These are phyloP conservation scores for Harpegnathos saltator DNA, from an alignment of 1,140 invertebrate species.

Conservation along the genomic window DNA sequence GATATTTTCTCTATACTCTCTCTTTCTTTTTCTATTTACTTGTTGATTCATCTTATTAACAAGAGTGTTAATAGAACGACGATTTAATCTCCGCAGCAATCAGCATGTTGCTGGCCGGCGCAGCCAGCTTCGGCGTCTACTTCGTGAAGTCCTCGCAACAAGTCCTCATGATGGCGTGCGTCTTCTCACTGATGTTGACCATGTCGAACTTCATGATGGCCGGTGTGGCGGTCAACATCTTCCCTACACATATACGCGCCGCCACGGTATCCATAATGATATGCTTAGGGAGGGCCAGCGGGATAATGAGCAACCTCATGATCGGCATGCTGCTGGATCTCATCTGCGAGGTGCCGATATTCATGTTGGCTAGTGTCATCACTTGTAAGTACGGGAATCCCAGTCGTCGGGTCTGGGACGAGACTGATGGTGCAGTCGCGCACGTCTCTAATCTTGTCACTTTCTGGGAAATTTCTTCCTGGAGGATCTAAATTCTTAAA, in stretches of 20 bases:
- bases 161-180: slow-evolving; percentile 85
- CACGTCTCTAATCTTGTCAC: too few species aligned
- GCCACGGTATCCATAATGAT: slow-evolving; percentile 86
- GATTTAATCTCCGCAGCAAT: slow-evolving; percentile 78
- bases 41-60: too few species aligned
- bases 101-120: slow-evolving; percentile 85
- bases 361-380: slow-evolving; percentile 83
- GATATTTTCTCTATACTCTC: too few species aligned
- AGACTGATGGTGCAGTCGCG: too few species aligned
- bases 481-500: too few species aligned
- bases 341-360: slow-evolving; percentile 85
- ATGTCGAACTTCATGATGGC: slow-evolving; percentile 87
- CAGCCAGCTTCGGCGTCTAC: slow-evolving; percentile 84
- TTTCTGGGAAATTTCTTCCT: too few species aligned
- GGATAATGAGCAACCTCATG: slow-evolving; percentile 86
- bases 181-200: slow-evolving; percentile 87
- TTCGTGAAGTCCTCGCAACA: slow-evolving; percentile 84
- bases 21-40: too few species aligned
- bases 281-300: slow-evolving; percentile 86
- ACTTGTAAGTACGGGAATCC: slow-evolving; percentile 78
- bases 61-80: neutral
- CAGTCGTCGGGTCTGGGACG: too few species aligned
- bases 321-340: slow-evolving; percentile 87
- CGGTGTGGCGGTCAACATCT: slow-evolving; percentile 86
- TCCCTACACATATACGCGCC: slow-evolving; percentile 86